phyloP scores from a whole-genome alignment of 2,888 invertebrate genomes.

The Mystacides longicornis region DNA sequence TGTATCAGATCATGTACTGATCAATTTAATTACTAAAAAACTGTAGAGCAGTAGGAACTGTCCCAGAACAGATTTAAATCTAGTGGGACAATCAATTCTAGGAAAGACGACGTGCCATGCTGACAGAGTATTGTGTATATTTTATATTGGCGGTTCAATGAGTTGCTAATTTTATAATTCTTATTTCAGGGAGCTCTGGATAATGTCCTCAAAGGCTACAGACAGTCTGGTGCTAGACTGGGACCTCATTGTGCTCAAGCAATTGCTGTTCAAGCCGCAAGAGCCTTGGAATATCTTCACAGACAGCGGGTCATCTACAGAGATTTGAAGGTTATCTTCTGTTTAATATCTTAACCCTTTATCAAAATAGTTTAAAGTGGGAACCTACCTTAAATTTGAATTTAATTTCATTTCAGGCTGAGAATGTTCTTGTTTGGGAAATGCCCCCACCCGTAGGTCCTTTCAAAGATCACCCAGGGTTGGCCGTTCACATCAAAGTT shows the following conservation, averaged over 20 bases:
- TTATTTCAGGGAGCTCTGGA: constrained; percentile 73
- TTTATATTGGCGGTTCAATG: not conserved
- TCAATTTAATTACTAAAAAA: no score
- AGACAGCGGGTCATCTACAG: constrained; percentile 87
- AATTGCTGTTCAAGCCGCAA: constrained; percentile 81
- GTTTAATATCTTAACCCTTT: not conserved
- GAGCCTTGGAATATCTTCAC: constrained; percentile 93
- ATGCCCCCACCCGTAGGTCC: constrained; percentile 67
- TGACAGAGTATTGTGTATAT: not conserved
- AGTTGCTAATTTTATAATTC: not conserved
- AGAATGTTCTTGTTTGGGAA: constrained; percentile 97
- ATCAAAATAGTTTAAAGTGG: no score
- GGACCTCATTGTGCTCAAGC: constrained; percentile 76
- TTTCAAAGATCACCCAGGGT: constrained; percentile 58
- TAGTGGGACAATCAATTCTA: no score
- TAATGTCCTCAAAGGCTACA: constrained; percentile 73
- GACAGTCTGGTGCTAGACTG: constrained; percentile 75
- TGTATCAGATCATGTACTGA: no score
- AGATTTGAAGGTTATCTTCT: constrained; percentile 52
- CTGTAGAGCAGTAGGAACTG: no score
- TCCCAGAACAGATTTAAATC: no score
- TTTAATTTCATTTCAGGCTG: constrained; percentile 54
- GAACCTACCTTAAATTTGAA: not conserved
- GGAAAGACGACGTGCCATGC: not conserved
- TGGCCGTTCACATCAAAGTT: constrained; percentile 79